Percentiles rank a stretch among this genome's conserved stretches.
These are phyloP conservation scores for Pogonus chalceus DNA, from an alignment of 1,140 invertebrate species.

Conservation along the genomic window DNA sequence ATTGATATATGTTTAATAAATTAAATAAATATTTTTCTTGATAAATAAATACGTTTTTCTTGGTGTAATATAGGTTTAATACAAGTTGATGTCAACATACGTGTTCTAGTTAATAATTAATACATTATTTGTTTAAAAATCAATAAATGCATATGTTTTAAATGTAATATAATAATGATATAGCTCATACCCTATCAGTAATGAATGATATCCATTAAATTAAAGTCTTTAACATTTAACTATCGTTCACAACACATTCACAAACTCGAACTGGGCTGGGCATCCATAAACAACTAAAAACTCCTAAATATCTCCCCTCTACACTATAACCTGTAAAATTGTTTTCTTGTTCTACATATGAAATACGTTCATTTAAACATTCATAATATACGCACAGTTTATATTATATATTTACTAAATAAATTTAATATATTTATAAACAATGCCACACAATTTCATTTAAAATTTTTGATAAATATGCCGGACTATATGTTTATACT, in stretches of 20 bases:
- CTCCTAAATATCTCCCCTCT: not conserved
- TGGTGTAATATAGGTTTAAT: not conserved
- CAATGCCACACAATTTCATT: not conserved
- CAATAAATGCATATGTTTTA: not conserved
- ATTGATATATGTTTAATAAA: too few species aligned
- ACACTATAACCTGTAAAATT: constrained; percentile 3
- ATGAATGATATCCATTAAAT: constrained; percentile 28
- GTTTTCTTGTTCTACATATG: constrained; percentile 1
- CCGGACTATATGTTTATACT: not conserved
- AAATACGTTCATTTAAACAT: not conserved
- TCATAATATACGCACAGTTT: not conserved
- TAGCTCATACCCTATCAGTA: constrained; percentile 28
- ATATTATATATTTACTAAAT: not conserved
- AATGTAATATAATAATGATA: not conserved
- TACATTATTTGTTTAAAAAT: too few species aligned
- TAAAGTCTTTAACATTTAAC: constrained; percentile 6
- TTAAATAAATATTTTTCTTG: too few species aligned
- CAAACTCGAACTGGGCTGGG: constrained; percentile 12
- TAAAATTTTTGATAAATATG: not conserved
- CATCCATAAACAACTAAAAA: constrained; percentile 12
- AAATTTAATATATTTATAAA: not conserved
- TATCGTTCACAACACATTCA: constrained; percentile 27
- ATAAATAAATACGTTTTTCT: too few species aligned
- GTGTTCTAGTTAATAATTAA: not conserved
- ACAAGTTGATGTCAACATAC: not conserved